phyloP scores from a whole-genome alignment of 37 sponge, comb jelly and placozoan species.

The Oopsacas minuta region DNA sequence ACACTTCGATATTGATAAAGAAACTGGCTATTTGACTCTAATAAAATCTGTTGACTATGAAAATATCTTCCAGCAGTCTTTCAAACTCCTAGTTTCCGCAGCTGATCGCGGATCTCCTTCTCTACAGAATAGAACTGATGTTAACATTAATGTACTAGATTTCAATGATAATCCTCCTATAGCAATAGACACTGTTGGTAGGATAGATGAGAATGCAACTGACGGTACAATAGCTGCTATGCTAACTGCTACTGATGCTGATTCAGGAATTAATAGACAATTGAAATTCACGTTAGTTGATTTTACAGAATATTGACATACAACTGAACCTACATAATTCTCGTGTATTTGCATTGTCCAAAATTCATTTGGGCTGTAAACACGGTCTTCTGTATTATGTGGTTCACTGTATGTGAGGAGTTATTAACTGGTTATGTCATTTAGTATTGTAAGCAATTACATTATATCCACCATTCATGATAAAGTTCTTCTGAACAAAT shows the following conservation, averaged over 20 bases:
- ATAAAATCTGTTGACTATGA: not conserved
- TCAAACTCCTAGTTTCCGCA: not conserved
- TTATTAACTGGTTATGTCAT: no score
- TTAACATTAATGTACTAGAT: not conserved
- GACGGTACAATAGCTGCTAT: not conserved
- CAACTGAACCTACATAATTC: no score
- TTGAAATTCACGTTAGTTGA: not conserved
- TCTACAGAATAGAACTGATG: not conserved
- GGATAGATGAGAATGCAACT: not conserved
- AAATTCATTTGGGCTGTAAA: no score
- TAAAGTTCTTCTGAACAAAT: no score
- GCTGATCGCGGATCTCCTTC: not conserved
- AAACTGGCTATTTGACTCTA: not conserved
- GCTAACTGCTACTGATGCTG: not conserved
- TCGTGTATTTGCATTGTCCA: no score
- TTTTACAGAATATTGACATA: no score
- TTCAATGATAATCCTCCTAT: conserved; percentile 14
- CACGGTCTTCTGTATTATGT: no score
- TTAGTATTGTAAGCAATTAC: no score
- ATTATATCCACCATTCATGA: no score
- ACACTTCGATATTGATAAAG: not conserved
- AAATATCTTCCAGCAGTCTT: not conserved
- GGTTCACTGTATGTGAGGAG: no score
- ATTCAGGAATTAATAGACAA: not conserved
- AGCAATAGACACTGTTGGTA: not conserved